Evolutionary conservation across 2,113 vertebrate genomes (phyloP).

Genomic region (Sylvilagus bachmani): DNA sequence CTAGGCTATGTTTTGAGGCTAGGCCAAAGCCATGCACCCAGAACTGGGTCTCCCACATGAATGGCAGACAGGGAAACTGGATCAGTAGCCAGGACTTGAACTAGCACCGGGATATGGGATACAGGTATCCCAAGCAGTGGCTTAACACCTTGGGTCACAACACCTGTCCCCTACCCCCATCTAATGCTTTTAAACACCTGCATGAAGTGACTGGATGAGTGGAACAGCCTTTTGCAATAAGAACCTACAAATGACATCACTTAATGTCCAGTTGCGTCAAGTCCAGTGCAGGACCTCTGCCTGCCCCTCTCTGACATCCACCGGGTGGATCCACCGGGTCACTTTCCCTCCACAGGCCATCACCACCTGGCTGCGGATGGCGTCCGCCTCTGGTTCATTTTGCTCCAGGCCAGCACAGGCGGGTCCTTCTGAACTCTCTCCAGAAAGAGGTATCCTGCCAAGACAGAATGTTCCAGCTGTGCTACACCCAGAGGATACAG

Average conservation of each 20-base stretch:
- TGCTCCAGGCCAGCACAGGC: not conserved
- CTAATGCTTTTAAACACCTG: not conserved
- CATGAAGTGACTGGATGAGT: not conserved
- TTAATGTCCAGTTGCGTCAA: not conserved
- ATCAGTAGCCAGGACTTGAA: too few species aligned
- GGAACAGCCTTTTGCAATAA: not conserved
- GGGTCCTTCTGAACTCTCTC: slow-evolving; percentile 53
- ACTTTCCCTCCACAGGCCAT: not conserved
- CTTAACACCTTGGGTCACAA: too few species aligned
- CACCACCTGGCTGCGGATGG: not conserved
- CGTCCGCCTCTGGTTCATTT: not conserved
- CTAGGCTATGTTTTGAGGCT: too few species aligned
- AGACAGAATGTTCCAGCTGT: slow-evolving; percentile 66
- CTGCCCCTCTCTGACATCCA: too few species aligned
- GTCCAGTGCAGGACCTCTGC: not conserved
- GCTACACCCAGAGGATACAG: slow-evolving; percentile 67
- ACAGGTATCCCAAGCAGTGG: too few species aligned
- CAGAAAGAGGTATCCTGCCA: not conserved
- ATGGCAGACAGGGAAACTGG: too few species aligned
- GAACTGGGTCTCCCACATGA: too few species aligned
- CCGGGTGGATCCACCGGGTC: not conserved
- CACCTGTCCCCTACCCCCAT: too few species aligned
- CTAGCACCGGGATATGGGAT: too few species aligned
- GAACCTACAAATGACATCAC: not conserved
- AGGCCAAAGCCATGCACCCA: too few species aligned